Evolutionary conservation across 1,140 invertebrate genomes (phyloP), one percentile per base, ranked within the genome.

Genomic region (Bombus waltoni): DNA sequence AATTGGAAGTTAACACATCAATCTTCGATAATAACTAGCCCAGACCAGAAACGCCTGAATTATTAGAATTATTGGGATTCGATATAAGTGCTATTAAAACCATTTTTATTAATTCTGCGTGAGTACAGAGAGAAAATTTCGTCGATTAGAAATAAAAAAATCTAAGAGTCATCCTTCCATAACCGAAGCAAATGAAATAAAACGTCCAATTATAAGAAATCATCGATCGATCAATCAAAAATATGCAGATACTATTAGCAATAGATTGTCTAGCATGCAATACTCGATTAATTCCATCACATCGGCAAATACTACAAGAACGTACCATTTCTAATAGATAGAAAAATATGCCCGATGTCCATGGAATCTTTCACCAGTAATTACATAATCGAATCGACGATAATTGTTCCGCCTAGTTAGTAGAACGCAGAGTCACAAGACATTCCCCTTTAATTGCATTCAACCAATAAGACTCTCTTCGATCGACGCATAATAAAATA

Each of bases 391-490:
- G n/a, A 66, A 66, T 66, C 62, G 10, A 66, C n/a, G 62, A 66
- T 66, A 66, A 66, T 66, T 66, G 28, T 62, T n/a, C 15, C 65
- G n/a, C 1, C 28, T 53, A 57, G n/a, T 75, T 75, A 75, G 18
- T 18, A 53, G 47, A 53, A 75, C 59, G 10, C 28, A 18, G 11
- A 72, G 11, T 42, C 40, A 15, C 70, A 8, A 72, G 62, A 47
- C 57, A 82, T 82, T 82, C n/a, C 42, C 15, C 35, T 73, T 28
- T 75, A 75, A 82, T 82, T 82, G 59, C 40, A 40, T 74, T 59
- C 57, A 32, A 13, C 40, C 25, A 53, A 47, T 28, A 71, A 42
- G 18, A 13, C 70, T 32, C n/a, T 25, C 40, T 28, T 44, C 71
- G 70, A 82, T 77, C 65, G 81, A 53, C 28, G 81, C 47, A 40